phyloP scores from a whole-genome alignment of 2,888 invertebrate genomes.

The Xylota sylvarum region DNA sequence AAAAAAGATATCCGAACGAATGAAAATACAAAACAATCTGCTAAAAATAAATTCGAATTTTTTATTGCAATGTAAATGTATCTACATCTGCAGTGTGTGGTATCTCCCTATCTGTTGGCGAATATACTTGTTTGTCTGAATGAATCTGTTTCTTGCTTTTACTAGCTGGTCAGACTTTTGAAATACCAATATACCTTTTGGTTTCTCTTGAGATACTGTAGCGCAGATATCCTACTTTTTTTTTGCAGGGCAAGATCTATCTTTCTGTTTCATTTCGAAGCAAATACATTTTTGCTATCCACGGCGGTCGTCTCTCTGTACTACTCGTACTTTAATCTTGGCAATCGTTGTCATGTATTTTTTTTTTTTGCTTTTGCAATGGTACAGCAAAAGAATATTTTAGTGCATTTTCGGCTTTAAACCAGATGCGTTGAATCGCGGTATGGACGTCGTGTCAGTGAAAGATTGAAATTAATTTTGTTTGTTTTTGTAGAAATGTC shows the following conservation, averaged over 20 bases:
- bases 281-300: slow-evolving; percentile 25
- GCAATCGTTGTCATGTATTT: slow-evolving; percentile 39
- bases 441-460: slow-evolving; percentile 5
- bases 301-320: slow-evolving; percentile 23
- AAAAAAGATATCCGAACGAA: slow-evolving; percentile 41
- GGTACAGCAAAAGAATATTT: slow-evolving; percentile 50
- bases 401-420: slow-evolving; percentile 67
- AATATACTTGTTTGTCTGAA: slow-evolving; percentile 38
- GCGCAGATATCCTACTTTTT: slow-evolving; percentile 33
- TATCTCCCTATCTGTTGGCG: slow-evolving; percentile 48
- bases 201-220: slow-evolving; percentile 6
- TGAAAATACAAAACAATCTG: slow-evolving; percentile 60
- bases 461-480: slow-evolving; percentile 25
- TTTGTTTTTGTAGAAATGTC: slow-evolving; percentile 4
- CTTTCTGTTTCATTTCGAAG: slow-evolving; percentile 40
- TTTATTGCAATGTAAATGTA: slow-evolving; percentile 63
- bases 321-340: slow-evolving; percentile 57
- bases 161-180: slow-evolving; percentile 49
- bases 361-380: slow-evolving; percentile 51
- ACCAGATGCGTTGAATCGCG: slow-evolving; percentile 49
- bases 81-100: slow-evolving; percentile 34
- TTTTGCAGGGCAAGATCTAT: slow-evolving; percentile 15
- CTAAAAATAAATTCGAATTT: slow-evolving; percentile 63
- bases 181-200: slow-evolving; percentile 47
- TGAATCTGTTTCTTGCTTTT: slow-evolving; percentile 52